Percentiles rank a stretch among this genome's conserved stretches.
Conservation (phyloP, 2,113 vertebrate species). For the Leptodactylus fuscus region DNA sequence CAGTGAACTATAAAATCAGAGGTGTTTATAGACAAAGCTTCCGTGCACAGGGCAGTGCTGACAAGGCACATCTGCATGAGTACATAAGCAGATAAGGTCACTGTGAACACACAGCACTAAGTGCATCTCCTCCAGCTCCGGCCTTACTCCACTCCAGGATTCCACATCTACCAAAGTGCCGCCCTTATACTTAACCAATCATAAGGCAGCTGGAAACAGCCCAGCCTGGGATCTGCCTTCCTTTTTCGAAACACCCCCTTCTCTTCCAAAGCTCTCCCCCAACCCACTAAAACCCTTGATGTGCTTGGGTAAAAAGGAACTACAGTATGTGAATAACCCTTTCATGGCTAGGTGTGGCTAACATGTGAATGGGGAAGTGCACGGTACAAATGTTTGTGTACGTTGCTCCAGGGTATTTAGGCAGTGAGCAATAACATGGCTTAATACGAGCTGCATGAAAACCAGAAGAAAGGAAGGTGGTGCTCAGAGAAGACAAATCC, state of each 20-base stretch:
- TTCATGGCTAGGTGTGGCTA: not conserved
- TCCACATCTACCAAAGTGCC: constrained; percentile 44
- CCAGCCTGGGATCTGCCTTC: constrained; percentile 47
- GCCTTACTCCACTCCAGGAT: constrained; percentile 47
- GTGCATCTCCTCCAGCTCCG: constrained; percentile 32
- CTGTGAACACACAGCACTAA: not conserved
- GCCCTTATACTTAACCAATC: constrained; percentile 56
- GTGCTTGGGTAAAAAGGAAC: constrained; percentile 40
- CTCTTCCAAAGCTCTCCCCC: constrained; percentile 37
- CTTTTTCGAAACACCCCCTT: constrained; percentile 5
- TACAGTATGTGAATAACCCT: constrained; percentile 19
- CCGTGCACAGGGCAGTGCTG: not conserved
- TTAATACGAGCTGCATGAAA: not conserved
- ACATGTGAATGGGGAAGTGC: not conserved
- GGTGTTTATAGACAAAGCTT: not conserved
- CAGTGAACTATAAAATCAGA: not conserved
- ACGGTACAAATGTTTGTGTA: not conserved
- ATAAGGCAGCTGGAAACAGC: constrained; percentile 40
- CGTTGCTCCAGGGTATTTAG: not conserved
- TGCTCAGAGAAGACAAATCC: not conserved
- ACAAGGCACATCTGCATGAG: constrained; percentile 1
- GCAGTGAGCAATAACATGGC: not conserved
- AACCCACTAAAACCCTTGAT: constrained; percentile 44
- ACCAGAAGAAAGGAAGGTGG: not conserved
- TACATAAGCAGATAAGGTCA: constrained; percentile 36